Evolutionary conservation across 2,888 invertebrate species (phyloP).

Genomic region (Heliconius charithonia): DNA sequence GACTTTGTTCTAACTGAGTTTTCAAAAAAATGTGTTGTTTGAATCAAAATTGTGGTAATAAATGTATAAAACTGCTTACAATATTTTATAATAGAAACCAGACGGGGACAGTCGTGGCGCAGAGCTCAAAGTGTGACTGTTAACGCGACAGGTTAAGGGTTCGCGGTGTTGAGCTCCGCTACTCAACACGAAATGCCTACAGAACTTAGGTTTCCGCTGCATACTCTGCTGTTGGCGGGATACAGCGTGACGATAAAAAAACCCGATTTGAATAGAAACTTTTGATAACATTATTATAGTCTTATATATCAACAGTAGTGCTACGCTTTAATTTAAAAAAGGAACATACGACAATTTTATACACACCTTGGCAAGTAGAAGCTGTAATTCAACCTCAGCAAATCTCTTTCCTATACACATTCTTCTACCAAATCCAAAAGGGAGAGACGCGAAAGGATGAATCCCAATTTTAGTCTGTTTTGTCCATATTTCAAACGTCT

Average conservation of each 20-base stretch:
- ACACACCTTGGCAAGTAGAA: slow-evolving; percentile 87
- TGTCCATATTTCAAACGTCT: slow-evolving; percentile 58
- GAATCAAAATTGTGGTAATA: background rate
- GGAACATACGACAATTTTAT: background rate
- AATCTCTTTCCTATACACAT: slow-evolving; percentile 92
- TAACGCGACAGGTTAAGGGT: no score
- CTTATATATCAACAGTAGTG: background rate
- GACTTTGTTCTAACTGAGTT: background rate
- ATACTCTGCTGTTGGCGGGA: no score
- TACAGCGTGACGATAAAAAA: no score
- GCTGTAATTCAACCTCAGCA: slow-evolving; percentile 91
- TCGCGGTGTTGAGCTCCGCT: no score
- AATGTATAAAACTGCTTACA: background rate
- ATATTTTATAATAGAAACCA: background rate
- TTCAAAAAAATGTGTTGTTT: background rate
- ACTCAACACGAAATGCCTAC: no score
- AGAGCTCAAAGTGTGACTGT: no score
- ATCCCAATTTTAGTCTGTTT: slow-evolving; percentile 84
- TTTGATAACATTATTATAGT: no score
- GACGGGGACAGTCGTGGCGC: background rate
- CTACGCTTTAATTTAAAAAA: background rate
- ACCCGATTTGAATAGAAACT: no score
- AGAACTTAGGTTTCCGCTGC: no score
- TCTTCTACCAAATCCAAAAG: slow-evolving; percentile 90
- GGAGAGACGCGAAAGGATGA: slow-evolving; percentile 89